Base-by-base conservation (phyloP, 1,140 invertebrate species). In the Drosophila yakuba region DNA sequence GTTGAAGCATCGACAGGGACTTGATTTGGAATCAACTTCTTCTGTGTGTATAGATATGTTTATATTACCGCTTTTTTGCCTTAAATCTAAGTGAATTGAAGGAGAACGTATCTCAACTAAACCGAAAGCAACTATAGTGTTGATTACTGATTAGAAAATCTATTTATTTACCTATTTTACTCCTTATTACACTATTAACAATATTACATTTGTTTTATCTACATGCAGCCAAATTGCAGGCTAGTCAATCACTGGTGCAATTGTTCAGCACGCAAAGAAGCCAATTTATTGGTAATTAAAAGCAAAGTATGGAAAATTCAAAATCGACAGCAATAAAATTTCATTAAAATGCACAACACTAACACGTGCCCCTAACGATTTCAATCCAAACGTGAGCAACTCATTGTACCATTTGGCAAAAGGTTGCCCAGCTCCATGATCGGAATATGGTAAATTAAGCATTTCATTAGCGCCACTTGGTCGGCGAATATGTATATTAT, bases 391-490 rank as follows among this genome's bases (percentile, higher is more conserved):
- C 64, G 63, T 56, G 62, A 20, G 62, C 3, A 63, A 35, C 17
- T 32, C 58, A 48, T 64, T 12, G 15, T 11, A 41, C n/a, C 14
- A 52, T 52, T 60, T 60, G 67, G 39, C 23, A 47, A 73, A 73
- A 73, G 71, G 56, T 78, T 78, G 25, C 45, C 25, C 64, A 38
- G 50, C 32, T 45, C 20, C 58, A 28, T 35, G 23, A 39, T 43
- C 5, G 64, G 17, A 43, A 52, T 59, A 50, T 83, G 83, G 71
- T 88, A 88, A 88, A 88, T 83, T 89, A 88, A 63, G 79, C 84
- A 88, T 88, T 89, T 88, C 83, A 88, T 89, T 83, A 77, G 62
- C 69, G 76, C 68, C 60, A 74, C 78, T 81, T 58, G 66, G 63
- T 20, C 48, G 36, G 4, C 15, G 20, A 25, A 61, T 23, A 48